Percentiles rank a stretch among this genome's conserved stretches.
Evolutionary conservation across 2,888 invertebrate genomes (phyloP).

Genomic region (Diploptera punctata): DNA sequence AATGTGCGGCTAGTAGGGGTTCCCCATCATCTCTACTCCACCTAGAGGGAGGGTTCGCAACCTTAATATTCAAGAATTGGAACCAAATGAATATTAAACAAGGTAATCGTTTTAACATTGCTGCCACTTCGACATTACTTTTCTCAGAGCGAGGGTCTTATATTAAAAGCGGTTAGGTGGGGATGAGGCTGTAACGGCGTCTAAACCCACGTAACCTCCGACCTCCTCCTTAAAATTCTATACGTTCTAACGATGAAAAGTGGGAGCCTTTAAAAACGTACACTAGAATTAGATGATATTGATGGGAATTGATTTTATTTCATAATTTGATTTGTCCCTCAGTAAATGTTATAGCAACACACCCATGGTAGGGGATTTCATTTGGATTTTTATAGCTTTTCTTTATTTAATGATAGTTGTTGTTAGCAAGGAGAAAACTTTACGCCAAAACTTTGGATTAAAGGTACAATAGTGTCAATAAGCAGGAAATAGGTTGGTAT

Average conservation of each 20-base stretch:
- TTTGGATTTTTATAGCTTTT: too few relatives aligned
- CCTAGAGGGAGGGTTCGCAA: conserved; percentile 11
- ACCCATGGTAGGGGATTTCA: too few relatives aligned
- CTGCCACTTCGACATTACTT: conserved; percentile 37
- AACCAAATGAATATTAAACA: conserved; percentile 54
- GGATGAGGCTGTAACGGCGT: not conserved
- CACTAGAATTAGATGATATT: not conserved
- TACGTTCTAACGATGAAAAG: not conserved
- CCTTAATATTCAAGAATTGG: conserved; percentile 53
- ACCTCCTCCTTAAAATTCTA: conserved; percentile 2
- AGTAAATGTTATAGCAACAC: too few relatives aligned
- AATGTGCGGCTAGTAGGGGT: not conserved
- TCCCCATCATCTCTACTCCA: conserved; percentile 1
- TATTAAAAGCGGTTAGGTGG: conserved; percentile 31
- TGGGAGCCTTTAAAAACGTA: not conserved
- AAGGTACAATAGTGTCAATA: too few relatives aligned
- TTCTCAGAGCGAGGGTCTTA: not conserved
- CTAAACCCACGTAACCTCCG: not conserved
- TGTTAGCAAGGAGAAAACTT: too few relatives aligned
- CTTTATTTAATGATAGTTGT: too few relatives aligned
- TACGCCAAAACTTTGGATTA: too few relatives aligned
- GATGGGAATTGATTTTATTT: not conserved
- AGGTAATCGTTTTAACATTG: conserved; percentile 53
- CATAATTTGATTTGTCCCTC: too few relatives aligned
- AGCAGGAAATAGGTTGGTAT: too few relatives aligned